Evolutionary conservation across 2,113 vertebrate species (phyloP).

Genomic region (Nyctibius bracteatus): DNA sequence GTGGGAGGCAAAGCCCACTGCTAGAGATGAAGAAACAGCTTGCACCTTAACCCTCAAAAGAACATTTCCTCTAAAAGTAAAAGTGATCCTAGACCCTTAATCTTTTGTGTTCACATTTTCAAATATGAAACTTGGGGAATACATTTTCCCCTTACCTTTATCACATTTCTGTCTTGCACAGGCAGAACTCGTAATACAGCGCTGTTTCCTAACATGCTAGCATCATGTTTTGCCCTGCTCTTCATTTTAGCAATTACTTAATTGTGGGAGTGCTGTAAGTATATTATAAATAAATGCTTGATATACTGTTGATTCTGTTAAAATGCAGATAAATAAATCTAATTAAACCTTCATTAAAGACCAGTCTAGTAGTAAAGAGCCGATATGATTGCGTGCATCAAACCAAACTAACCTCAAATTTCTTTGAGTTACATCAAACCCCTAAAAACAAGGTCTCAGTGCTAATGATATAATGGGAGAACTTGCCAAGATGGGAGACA

Average conservation of each 20-base stretch:
- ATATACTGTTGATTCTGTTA: background rate
- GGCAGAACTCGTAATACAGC: background rate
- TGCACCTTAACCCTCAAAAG: constrained; percentile 44
- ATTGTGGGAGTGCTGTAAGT: background rate
- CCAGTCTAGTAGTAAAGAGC: background rate
- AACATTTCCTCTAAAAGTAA: constrained; percentile 36
- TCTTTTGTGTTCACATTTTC: constrained; percentile 49
- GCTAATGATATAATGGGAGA: constrained; percentile 7
- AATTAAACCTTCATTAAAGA: background rate
- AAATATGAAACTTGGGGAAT: constrained; percentile 22
- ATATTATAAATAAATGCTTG: background rate
- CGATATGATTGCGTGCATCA: background rate
- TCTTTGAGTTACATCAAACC: background rate
- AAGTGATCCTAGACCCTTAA: constrained; percentile 19
- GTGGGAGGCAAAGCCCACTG: constrained; percentile 54
- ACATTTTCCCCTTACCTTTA: background rate
- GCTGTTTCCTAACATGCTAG: background rate
- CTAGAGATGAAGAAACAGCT: constrained; percentile 44
- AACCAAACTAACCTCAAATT: background rate
- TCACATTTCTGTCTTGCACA: background rate
- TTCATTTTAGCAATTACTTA: background rate
- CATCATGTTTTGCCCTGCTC: background rate
- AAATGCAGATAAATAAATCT: background rate
- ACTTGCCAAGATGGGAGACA: background rate
- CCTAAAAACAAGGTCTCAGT: background rate